Evolutionary conservation across 2,888 invertebrate genomes (phyloP).

Genomic region (Alentia gelatinosa): DNA sequence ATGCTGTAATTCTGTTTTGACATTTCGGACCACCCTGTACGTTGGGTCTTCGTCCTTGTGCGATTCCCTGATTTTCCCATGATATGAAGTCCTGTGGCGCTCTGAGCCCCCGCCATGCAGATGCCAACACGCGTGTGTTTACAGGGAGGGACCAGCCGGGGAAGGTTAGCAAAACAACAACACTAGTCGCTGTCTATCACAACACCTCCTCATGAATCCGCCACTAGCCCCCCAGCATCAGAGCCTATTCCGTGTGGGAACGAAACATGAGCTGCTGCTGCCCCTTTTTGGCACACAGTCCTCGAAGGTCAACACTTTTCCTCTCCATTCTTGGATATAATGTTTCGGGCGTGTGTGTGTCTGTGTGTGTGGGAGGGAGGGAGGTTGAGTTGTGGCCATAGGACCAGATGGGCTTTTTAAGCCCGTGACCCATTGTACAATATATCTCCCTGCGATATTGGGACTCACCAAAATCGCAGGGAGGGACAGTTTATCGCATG

Average conservation of each 20-base stretch:
- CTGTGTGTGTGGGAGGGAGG: no score
- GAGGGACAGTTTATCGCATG: no score
- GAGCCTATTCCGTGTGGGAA: background rate
- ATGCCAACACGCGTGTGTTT: background rate
- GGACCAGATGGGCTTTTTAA: no score
- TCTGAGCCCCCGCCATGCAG: background rate
- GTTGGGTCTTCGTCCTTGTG: background rate
- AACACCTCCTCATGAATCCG: background rate
- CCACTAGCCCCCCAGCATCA: background rate
- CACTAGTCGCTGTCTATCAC: slow-evolving; percentile 2
- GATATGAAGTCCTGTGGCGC: background rate
- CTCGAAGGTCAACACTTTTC: background rate
- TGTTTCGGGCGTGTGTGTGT: no score
- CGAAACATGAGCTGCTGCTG: background rate
- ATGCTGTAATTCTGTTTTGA: no score
- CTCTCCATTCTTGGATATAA: background rate
- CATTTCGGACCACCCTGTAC: background rate
- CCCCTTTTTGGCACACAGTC: background rate
- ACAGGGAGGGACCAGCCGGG: background rate
- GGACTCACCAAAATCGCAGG: no score
- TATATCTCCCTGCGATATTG: no score
- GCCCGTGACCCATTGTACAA: no score
- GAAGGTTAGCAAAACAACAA: slow-evolving; percentile 22
- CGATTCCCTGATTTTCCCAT: background rate
- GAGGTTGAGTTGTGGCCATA: no score